Evolutionary conservation across 2,113 vertebrate species (phyloP).

Genomic region (Neodon shergylaensis): DNA sequence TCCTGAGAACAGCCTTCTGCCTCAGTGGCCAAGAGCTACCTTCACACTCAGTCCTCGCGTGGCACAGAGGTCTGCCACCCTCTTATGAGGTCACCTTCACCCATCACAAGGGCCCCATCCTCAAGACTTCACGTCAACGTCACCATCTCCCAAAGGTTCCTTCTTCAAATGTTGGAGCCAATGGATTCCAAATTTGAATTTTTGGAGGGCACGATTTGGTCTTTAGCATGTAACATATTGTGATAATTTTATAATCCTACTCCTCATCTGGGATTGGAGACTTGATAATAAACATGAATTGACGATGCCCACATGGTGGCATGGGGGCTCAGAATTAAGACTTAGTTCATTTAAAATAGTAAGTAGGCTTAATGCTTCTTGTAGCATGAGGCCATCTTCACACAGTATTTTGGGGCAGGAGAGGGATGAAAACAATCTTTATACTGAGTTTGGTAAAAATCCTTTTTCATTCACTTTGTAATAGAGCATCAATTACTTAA

Average conservation of each 20-base stretch:
- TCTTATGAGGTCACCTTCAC: neutral
- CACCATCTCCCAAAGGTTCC: neutral
- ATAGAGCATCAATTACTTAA: neutral
- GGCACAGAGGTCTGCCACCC: neutral
- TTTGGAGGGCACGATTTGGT: neutral
- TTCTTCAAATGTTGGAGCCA: neutral
- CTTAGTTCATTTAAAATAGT: slow-evolving; percentile 22
- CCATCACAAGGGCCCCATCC: neutral
- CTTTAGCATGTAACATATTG: neutral
- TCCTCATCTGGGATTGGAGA: neutral
- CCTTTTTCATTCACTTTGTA: neutral
- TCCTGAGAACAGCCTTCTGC: neutral
- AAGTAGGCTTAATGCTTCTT: neutral
- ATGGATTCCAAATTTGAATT: neutral
- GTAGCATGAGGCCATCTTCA: neutral
- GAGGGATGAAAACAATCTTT: neutral
- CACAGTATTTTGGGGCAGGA: neutral
- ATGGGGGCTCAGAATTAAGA: neutral
- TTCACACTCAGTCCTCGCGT: neutral
- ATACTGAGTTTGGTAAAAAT: neutral
- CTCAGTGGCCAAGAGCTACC: neutral
- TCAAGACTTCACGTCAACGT: neutral
- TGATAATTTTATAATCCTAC: neutral
- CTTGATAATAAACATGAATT: neutral
- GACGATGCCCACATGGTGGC: neutral